These are phyloP conservation scores for Teleopsis dalmanni DNA, from an alignment of 1,140 invertebrate species.

Conservation along the genomic window DNA sequence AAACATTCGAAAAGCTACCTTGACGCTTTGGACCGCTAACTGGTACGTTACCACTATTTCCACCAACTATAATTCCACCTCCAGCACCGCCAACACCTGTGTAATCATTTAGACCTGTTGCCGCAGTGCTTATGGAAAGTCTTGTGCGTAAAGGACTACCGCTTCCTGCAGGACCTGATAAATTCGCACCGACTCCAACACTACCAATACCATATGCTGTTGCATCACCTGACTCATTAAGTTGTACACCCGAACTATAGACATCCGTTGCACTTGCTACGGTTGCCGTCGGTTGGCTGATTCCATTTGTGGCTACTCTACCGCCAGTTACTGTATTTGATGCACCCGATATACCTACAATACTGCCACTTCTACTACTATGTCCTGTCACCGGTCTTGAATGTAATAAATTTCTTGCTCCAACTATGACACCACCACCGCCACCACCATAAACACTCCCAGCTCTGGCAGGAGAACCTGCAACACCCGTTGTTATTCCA, in stretches of 20 bases:
- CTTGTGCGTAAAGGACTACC: too few species aligned
- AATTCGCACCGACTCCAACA: constrained; percentile 3
- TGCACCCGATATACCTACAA: constrained; percentile 14
- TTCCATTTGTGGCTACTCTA: constrained; percentile 7
- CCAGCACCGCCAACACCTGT: background rate
- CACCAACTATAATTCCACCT: background rate
- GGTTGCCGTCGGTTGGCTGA: background rate
- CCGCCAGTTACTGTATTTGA: constrained; percentile 2
- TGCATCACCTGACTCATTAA: constrained; percentile 9
- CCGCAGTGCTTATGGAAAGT: too few species aligned
- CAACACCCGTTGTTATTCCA: constrained; percentile 27
- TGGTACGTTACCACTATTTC: constrained; percentile 3
- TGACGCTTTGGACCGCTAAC: constrained; percentile 27
- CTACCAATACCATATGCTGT: constrained; percentile 10
- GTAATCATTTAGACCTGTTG: constrained; percentile 7
- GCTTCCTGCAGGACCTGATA: constrained; percentile 7
- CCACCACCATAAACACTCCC: constrained; percentile 10
- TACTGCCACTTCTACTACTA: constrained; percentile 1
- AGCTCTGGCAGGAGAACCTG: constrained; percentile 5
- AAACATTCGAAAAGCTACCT: constrained; percentile 42
- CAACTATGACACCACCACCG: background rate
- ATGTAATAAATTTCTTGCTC: constrained; percentile 16
- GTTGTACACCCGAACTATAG: constrained; percentile 3
- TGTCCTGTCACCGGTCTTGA: background rate
- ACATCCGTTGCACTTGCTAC: background rate